These are phyloP conservation scores for Electrophaes corylata DNA, from an alignment of 2,888 invertebrate species.

Conservation along the genomic window DNA sequence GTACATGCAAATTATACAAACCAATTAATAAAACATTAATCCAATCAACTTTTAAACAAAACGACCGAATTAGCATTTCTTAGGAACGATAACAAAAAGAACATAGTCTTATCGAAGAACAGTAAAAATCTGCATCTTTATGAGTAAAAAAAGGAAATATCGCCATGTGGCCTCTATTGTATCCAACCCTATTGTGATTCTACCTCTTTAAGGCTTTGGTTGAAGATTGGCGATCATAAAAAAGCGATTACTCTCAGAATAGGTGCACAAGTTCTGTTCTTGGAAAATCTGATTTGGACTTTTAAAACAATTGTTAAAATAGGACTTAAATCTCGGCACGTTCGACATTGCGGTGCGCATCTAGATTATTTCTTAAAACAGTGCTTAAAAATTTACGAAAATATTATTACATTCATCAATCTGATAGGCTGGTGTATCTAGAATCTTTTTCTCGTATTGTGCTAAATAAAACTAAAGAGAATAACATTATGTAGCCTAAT, in stretches of 20 bases:
- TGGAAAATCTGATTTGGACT: conserved; percentile 39
- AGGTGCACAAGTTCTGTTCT: conserved; percentile 63
- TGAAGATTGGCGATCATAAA: conserved; percentile 68
- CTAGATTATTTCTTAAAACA: background rate
- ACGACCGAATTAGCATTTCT: conserved; percentile 23
- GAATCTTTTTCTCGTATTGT: background rate
- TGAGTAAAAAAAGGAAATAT: conserved; percentile 63
- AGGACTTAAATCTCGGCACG: background rate
- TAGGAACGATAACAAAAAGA: conserved; percentile 33
- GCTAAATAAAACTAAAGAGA: no score
- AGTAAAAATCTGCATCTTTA: conserved; percentile 70
- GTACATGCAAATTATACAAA: background rate
- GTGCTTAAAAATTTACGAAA: background rate
- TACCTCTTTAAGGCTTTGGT: conserved; percentile 70
- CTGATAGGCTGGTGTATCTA: no score
- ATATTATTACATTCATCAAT: background rate
- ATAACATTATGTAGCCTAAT: no score
- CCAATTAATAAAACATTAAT: conserved; percentile 10
- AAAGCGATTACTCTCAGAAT: conserved; percentile 70
- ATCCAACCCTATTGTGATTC: conserved; percentile 68
- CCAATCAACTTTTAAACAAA: conserved; percentile 6
- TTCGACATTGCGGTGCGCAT: background rate
- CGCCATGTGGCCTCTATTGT: conserved; percentile 78
- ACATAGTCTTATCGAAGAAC: conserved; percentile 59
- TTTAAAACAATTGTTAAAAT: conserved; percentile 36